Evolutionary conservation across 2,113 vertebrate species (phyloP), one percentile per base, ranked within the genome.

Genomic region (Phaetusa simplex): DNA sequence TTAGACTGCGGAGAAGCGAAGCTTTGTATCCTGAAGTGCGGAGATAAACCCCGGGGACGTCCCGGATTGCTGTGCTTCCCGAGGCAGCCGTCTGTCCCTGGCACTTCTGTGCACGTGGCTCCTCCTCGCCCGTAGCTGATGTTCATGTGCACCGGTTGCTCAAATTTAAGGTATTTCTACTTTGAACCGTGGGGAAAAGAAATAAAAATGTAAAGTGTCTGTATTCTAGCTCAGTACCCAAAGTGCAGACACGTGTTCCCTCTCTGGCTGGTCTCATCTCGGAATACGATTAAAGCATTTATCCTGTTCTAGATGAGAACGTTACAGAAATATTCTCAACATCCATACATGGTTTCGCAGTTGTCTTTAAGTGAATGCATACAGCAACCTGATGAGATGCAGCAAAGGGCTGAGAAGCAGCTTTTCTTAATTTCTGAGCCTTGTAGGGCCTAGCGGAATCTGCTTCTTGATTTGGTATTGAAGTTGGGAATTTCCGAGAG

Each of bases 31-130:
- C 59, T 26, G 14, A 11, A 3, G 20, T 2, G 1, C 1, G 12
- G 65, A 26, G 53, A 15, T 5, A 15, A 61, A 18, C 12, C 23
- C 4, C 1, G 3, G 69, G 20, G 74, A 13, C 0, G 2, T 5
- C 16, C 2, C 1, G 32, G 40, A 4, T 8, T 8, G 19, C 30
- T 27, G 34, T 23, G n/a, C 32, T 62, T 65, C 74, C 38, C 0
- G 5, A 40, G 79, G 52, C n/a, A 26, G 20, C 56, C 1, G 11
- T 4, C 59, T 30, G 16, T 7, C 11, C 7, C 12, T 6, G 64
- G 26, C 17, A 12, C 47, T 47, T 12, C 21, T 34, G 21, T 22
- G 64, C 9, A 1, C 6, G 49, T 42, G 69, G 23, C 59, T 66
- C 45, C 34, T 26, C 50, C 53, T 42, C 16, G 3, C 42, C 32